Conservation (phyloP, 2,888 invertebrate species). For the Eurytoma californica region DNA sequence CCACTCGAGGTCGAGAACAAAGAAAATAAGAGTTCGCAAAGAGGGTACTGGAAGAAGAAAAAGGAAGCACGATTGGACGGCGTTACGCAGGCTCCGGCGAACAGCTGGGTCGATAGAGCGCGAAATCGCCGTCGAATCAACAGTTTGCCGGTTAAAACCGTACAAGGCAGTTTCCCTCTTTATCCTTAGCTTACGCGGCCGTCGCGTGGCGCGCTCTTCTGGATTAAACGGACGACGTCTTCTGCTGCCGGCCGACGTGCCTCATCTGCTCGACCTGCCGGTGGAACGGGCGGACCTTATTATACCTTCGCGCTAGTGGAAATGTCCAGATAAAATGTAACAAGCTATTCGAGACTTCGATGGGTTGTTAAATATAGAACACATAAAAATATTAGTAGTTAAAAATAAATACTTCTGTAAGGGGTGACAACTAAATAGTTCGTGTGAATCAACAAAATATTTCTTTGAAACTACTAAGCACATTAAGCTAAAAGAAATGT, state of each 20-base stretch:
- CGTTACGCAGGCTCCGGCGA: slow-evolving; percentile 4
- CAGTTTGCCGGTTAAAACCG: slow-evolving; percentile 61
- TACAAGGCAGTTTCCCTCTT: slow-evolving; percentile 39
- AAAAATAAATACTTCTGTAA: no score
- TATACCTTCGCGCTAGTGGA: neutral
- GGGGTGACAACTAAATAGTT: no score
- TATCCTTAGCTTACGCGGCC: slow-evolving; percentile 34
- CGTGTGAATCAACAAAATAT: no score
- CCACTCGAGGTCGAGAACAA: no score
- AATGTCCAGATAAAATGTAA: neutral
- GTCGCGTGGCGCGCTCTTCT: slow-evolving; percentile 43
- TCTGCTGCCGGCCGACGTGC: neutral
- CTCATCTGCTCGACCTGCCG: slow-evolving; percentile 41
- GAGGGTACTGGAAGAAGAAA: neutral
- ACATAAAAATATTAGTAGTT: no score
- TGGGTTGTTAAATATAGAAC: no score
- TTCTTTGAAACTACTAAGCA: no score
- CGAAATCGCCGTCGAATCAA: slow-evolving; percentile 63
- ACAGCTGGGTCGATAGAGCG: slow-evolving; percentile 60
- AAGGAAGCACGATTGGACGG: slow-evolving; percentile 2
- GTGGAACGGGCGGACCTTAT: neutral
- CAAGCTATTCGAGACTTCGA: no score
- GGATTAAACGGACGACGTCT: neutral
- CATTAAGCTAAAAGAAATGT: no score
- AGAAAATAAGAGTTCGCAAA: neutral